Conservation (phyloP, 2,888 invertebrate genomes). For the Protophormia terraenovae region DNA sequence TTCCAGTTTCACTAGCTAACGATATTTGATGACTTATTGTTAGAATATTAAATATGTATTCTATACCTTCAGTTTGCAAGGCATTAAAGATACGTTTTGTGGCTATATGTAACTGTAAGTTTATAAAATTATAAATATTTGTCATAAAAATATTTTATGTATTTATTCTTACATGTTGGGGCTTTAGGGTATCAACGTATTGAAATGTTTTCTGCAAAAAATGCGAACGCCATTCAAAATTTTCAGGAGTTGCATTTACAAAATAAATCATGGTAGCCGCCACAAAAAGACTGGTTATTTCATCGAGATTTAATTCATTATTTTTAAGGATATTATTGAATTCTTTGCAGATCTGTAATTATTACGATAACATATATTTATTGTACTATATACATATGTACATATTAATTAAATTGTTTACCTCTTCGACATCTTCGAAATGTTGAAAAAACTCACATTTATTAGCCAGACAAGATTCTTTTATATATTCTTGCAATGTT, state of each 20-base stretch:
- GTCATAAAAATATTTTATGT: neutral
- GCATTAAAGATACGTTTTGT: slow-evolving; percentile 70
- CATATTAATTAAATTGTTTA: neutral
- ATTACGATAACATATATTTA: neutral
- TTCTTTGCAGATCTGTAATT: slow-evolving; percentile 71
- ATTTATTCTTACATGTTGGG: slow-evolving; percentile 70
- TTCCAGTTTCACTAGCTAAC: slow-evolving; percentile 70
- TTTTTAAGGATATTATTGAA: slow-evolving; percentile 64
- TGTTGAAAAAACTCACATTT: slow-evolving; percentile 63
- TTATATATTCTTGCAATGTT: slow-evolving; percentile 59
- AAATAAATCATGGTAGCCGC: slow-evolving; percentile 68
- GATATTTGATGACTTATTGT: slow-evolving; percentile 71
- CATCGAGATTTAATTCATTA: slow-evolving; percentile 70
- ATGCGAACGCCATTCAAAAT: slow-evolving; percentile 70
- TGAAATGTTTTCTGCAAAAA: slow-evolving; percentile 72
- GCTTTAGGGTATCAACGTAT: slow-evolving; percentile 71
- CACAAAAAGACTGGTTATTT: slow-evolving; percentile 71
- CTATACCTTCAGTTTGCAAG: slow-evolving; percentile 65
- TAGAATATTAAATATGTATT: slow-evolving; percentile 69
- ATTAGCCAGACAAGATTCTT: slow-evolving; percentile 55
- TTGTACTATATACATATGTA: neutral
- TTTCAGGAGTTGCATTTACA: slow-evolving; percentile 65
- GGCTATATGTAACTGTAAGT: slow-evolving; percentile 71
- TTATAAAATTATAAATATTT: neutral
- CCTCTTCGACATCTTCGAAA: slow-evolving; percentile 58